phyloP scores from a whole-genome alignment of 2,113 vertebrate genomes.

The Rhinogobius similis region DNA sequence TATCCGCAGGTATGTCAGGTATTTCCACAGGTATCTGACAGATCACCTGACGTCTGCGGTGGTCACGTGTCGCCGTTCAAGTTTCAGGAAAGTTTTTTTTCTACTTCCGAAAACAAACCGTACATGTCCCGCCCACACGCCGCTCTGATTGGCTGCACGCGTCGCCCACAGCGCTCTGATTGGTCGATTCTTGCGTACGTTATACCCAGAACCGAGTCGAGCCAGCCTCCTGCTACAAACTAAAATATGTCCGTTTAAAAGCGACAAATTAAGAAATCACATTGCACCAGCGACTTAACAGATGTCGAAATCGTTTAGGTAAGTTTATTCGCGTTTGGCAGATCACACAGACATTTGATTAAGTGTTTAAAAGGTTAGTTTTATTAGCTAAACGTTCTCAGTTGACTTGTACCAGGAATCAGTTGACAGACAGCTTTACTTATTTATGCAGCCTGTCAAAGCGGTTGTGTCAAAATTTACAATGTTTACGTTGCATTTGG shows the following conservation, averaged over 20 bases:
- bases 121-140: slow-evolving; percentile 34
- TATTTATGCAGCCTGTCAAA: slow-evolving; percentile 46
- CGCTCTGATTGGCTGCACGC: slow-evolving; percentile 39
- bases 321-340: slow-evolving; percentile 36
- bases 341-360: background rate
- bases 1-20: slow-evolving; percentile 26
- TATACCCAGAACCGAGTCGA: slow-evolving; percentile 9
- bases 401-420: slow-evolving; percentile 51
- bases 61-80: slow-evolving; percentile 77
- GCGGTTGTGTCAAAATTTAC: background rate
- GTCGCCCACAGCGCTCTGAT: slow-evolving; percentile 12
- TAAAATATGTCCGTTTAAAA: slow-evolving; percentile 49
- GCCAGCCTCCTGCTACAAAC: slow-evolving; percentile 58
- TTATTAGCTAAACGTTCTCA: slow-evolving; percentile 16
- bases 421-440: slow-evolving; percentile 60
- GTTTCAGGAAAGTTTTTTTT: slow-evolving; percentile 77
- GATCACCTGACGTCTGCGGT: slow-evolving; percentile 71
- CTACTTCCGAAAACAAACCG: slow-evolving; percentile 42
- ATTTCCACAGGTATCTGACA: slow-evolving; percentile 49
- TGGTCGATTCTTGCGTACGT: slow-evolving; percentile 36
- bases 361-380: slow-evolving; percentile 23
- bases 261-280: slow-evolving; percentile 9
- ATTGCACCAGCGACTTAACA: background rate
- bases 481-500: background rate
- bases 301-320: slow-evolving; percentile 46